Evolutionary conservation across 2,888 invertebrate genomes (phyloP).

Genomic region (Clitarchus hookeri): DNA sequence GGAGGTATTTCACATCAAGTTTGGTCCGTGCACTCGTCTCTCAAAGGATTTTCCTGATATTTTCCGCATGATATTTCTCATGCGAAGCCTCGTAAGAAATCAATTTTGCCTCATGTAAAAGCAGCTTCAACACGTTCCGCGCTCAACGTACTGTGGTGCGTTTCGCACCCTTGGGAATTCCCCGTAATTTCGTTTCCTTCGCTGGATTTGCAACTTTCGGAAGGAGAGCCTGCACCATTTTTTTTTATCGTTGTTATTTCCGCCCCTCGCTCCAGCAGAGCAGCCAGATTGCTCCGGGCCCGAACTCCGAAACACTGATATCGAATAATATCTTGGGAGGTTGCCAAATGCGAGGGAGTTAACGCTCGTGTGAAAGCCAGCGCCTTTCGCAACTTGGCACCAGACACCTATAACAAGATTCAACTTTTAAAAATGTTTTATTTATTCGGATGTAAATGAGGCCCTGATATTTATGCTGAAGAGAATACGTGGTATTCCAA

Average conservation of each 20-base stretch:
- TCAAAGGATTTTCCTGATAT: too few species aligned
- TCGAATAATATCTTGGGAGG: constrained; percentile 2
- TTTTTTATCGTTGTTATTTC: constrained; percentile 6
- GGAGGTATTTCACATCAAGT: too few species aligned
- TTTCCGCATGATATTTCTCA: too few species aligned
- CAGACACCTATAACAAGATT: not conserved
- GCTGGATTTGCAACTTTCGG: not conserved
- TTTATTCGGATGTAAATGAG: not conserved
- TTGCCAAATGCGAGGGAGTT: not conserved
- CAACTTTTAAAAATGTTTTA: not conserved
- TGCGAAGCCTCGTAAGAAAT: too few species aligned
- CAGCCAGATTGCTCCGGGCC: not conserved
- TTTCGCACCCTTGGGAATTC: too few species aligned
- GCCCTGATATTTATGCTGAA: not conserved
- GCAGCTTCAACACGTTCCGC: too few species aligned
- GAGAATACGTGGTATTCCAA: not conserved
- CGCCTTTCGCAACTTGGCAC: not conserved
- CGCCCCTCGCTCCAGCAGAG: not conserved
- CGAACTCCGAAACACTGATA: not conserved
- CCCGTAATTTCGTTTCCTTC: not conserved
- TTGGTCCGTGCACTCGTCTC: too few species aligned
- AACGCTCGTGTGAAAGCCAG: not conserved
- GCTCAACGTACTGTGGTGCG: too few species aligned
- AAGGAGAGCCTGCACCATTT: not conserved
- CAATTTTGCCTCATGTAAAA: too few species aligned